Base-by-base conservation (phyloP, 2,113 vertebrate species). In the Cyprinodon variegatus region DNA sequence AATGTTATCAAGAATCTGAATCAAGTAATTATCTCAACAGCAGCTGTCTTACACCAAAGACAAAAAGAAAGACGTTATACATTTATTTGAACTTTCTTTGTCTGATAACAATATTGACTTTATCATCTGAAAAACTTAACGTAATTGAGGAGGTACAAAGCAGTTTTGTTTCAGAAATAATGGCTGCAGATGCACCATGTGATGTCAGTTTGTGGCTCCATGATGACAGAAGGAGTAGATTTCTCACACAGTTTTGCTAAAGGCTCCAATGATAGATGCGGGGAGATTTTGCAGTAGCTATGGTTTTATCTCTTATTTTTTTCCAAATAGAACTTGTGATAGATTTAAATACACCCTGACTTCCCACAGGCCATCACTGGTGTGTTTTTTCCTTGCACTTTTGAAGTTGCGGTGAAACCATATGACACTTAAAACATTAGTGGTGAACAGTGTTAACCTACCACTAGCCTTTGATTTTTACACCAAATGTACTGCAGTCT, bases 321-420 rank as follows among this genome's bases (percentile, higher is more conserved):
- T 61, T 66, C 65, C 59, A 13, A 17, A 29, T 38, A 83, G 69
- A 91, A 76, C 90, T 86, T 90, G 88, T 90, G 89, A 89, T 72
- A 39, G 70, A 53, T n/a, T 79, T n/a, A 77, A 86, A 76, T 74
- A 48, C 13, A 7, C n/a, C 13, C 20, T 61, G 46, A 17, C n/a
- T 65, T 45, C 83, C 87, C 72, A 11, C 39, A n/a, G 83, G 85
- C 78, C 3, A 2, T 41, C 13, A 17, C 13, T 29, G 39, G 29
- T 12, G 0, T 2, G 61, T 66, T 45, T 73, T 75, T 6, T 62
- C 29, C 14, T 57, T 57, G 8, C 0, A 64, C 12, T 60, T 82
- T 61, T 68, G 13, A 17, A 68, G 61, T 76, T 4, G 87, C 0
- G 60, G 83, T 84, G 29, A 11, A 8, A 39, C 50, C 89, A 87